Conservation (phyloP, 1,140 invertebrate genomes). For the Orchestia grillus region DNA sequence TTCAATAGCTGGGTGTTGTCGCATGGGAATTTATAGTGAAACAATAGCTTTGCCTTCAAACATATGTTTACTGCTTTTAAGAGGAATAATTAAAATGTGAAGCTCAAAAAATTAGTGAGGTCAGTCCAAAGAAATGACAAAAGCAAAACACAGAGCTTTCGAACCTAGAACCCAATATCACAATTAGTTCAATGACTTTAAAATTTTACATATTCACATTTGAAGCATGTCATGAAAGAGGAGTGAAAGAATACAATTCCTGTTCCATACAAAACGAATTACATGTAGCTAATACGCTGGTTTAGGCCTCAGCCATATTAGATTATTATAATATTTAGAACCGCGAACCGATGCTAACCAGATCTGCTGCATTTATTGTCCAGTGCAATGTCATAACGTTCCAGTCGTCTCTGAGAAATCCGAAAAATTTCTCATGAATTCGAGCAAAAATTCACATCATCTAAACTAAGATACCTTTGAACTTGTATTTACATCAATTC, state of each 20-base stretch:
- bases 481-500: neutral
- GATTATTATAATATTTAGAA: too few species aligned
- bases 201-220: neutral
- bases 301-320: neutral
- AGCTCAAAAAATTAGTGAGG: neutral
- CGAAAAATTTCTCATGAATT: too few species aligned
- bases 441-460: neutral
- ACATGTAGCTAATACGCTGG: neutral
- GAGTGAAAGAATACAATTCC: neutral
- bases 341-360: too few species aligned
- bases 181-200: neutral
- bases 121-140: neutral
- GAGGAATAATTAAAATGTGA: too few species aligned
- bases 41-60: neutral
- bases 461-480: neutral
- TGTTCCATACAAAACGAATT: neutral
- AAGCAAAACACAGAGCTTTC: neutral
- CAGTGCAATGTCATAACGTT: too few species aligned
- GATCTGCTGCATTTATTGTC: too few species aligned
- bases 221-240: too few species aligned
- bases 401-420: too few species aligned
- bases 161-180: neutral
- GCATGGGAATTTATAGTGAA: neutral
- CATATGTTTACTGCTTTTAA: too few species aligned
- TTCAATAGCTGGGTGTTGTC: neutral